phyloP scores from a whole-genome alignment of 2,797 vertebrate species.

The Poecilia gillii region DNA sequence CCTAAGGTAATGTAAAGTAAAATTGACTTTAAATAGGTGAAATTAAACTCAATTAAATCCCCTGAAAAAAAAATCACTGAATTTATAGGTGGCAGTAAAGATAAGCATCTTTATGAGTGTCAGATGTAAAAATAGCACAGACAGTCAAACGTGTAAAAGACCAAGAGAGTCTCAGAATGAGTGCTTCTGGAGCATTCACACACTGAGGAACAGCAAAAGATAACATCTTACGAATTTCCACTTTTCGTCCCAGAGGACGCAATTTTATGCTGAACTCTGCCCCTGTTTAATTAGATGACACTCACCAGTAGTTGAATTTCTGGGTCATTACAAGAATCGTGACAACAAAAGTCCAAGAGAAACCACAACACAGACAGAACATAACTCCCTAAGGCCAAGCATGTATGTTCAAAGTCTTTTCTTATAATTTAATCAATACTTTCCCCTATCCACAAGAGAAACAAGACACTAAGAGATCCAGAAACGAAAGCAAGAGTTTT shows the following conservation, averaged over 20 bases:
- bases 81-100: not conserved
- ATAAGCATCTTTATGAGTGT: not conserved
- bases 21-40: not conserved
- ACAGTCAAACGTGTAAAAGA: not conserved
- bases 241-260: not conserved
- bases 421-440: constrained; percentile 62
- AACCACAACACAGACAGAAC: constrained; percentile 43
- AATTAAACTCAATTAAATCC: not conserved
- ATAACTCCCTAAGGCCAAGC: constrained; percentile 47
- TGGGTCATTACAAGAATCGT: constrained; percentile 5
- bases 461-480: constrained; percentile 45
- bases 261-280: constrained; percentile 16
- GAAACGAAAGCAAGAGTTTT: constrained; percentile 58
- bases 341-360: constrained; percentile 39
- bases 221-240: not conserved
- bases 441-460: constrained; percentile 42
- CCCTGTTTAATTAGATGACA: constrained; percentile 24
- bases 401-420: constrained; percentile 67
- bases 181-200: not conserved
- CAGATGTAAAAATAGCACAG: not conserved
- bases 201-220: not conserved
- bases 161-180: not conserved
- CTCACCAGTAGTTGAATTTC: constrained; percentile 31
- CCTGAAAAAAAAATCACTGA: not conserved
- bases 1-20: not conserved